Percentiles rank a stretch among this genome's conserved stretches.
Evolutionary conservation across 1,140 invertebrate genomes (phyloP).

Genomic region (Eupristina koningsbergeri): DNA sequence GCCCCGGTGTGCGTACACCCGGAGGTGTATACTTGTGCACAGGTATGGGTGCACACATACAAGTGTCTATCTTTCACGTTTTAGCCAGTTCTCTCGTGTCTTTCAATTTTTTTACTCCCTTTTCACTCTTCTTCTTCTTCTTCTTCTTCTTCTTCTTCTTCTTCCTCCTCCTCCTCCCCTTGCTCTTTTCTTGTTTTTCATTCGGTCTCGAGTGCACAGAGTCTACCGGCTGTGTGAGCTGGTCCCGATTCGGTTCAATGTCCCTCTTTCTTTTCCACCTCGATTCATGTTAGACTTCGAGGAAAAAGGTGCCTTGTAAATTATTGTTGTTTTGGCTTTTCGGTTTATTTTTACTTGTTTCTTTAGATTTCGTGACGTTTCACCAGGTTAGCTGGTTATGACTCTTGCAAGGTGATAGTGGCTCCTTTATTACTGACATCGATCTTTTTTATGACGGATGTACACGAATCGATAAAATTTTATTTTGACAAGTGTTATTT

Average conservation of each 20-base stretch:
- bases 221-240: background rate
- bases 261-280: conserved; percentile 48
- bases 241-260: conserved; percentile 50
- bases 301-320: conserved; percentile 43
- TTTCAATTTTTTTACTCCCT: conserved; percentile 31
- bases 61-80: conserved; percentile 36
- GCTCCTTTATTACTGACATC: conserved; percentile 28
- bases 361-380: background rate
- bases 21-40: no score
- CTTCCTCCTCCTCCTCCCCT: no score
- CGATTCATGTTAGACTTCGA: conserved; percentile 48
- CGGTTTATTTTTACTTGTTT: conserved; percentile 19
- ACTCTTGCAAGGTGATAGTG: background rate
- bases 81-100: conserved; percentile 32
- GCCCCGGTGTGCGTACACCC: no score
- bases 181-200: conserved; percentile 24
- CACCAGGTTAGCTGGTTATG: background rate
- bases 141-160: conserved; percentile 17
- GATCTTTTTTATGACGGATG: conserved; percentile 34
- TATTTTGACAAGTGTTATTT: background rate
- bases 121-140: conserved; percentile 5
- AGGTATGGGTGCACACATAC: background rate
- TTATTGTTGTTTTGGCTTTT: conserved; percentile 48
- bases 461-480: background rate
- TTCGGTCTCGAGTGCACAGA: background rate